A percentile compares a stretch with the other conserved stretches of the same genome.
These are phyloP conservation scores for Steinernema carpocapsae DNA, from an alignment of 2,888 invertebrate species.

Conservation along the genomic window DNA sequence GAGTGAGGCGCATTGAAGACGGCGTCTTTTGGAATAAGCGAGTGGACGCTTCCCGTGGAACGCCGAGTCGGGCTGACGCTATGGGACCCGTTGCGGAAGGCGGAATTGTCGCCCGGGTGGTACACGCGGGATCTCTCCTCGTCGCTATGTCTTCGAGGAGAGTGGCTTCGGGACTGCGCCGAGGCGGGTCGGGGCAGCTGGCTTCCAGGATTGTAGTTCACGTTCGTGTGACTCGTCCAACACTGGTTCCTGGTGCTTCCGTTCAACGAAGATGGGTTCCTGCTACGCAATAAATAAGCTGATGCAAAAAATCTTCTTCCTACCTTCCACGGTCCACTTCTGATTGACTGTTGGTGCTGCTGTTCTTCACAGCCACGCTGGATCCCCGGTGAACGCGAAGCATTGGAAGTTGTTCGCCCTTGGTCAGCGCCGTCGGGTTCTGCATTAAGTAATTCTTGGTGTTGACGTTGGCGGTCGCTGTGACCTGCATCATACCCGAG, in stretches of 20 bases:
- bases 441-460: conserved; percentile 64
- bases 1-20: background rate
- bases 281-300: background rate
- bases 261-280: background rate
- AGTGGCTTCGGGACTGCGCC: background rate
- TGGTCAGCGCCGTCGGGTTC: conserved; percentile 61
- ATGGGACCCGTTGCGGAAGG: background rate
- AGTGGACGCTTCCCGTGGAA: conserved; percentile 26
- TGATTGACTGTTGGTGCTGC: background rate
- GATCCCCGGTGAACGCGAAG: conserved; percentile 66
- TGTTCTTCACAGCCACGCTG: conserved; percentile 44
- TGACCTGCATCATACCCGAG: conserved; percentile 67
- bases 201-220: background rate
- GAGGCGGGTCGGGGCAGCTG: background rate
- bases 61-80: background rate
- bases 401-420: conserved; percentile 60
- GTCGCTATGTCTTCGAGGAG: conserved; percentile 1
- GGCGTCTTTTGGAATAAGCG: background rate
- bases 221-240: conserved; percentile 22
- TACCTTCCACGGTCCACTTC: background rate
- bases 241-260: background rate
- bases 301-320: background rate
- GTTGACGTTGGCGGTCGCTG: conserved; percentile 66
- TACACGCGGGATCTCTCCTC: background rate
- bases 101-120: background rate